These are phyloP conservation scores for Sicus ferrugineus DNA, from an alignment of 2,888 invertebrate genomes.

Conservation along the genomic window DNA sequence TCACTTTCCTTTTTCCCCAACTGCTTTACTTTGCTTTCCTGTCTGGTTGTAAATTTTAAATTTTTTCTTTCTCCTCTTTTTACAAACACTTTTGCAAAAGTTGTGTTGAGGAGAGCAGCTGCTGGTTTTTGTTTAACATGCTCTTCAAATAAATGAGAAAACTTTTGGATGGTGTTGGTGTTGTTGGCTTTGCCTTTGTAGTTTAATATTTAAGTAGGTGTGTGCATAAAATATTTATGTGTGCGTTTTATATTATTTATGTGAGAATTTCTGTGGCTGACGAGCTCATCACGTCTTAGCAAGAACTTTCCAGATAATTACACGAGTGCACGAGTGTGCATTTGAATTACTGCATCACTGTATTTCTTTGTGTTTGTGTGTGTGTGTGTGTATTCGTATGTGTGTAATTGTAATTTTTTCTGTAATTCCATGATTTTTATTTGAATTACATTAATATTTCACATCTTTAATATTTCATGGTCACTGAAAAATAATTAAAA, in stretches of 20 bases:
- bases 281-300: slow-evolving; percentile 2
- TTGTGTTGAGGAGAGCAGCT: background rate
- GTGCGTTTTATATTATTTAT: slow-evolving; percentile 1
- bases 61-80: background rate
- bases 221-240: background rate
- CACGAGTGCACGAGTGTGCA: too few relatives aligned
- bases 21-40: background rate
- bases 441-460: too few relatives aligned
- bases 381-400: too few relatives aligned
- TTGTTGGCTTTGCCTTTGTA: background rate
- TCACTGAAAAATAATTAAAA: too few relatives aligned
- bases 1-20: background rate
- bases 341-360: too few relatives aligned
- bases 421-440: too few relatives aligned
- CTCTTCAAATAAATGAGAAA: slow-evolving; percentile 16
- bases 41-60: too few relatives aligned
- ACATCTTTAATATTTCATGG: too few relatives aligned
- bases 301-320: slow-evolving; percentile 20
- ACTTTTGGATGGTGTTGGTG: slow-evolving; percentile 8
- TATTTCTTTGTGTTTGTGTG: too few relatives aligned
- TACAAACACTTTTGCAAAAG: background rate
- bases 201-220: background rate
- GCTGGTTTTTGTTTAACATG: slow-evolving; percentile 19
- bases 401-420: too few relatives aligned
- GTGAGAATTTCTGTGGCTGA: background rate